Evolutionary conservation across 2,113 vertebrate species (phyloP), one percentile per base, ranked within the genome.

Genomic region (Mixornis gularis): DNA sequence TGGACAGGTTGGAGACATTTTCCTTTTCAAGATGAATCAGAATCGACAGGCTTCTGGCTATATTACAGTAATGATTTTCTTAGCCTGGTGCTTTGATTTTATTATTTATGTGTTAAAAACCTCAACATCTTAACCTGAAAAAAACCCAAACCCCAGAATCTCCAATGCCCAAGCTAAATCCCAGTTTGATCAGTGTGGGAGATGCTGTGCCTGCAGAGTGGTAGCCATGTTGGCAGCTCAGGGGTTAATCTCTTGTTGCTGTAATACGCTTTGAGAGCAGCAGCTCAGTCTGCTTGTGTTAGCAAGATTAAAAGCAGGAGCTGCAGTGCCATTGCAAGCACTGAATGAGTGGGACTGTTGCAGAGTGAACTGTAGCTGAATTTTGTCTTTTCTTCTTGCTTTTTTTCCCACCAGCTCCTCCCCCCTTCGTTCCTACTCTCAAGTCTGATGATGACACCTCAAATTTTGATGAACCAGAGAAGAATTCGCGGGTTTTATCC

Each of bases 381-480:
- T 96, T 96, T 94, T 94, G 83, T 90, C 91, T 92, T 96, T 97
- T 97, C 96, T 97, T 95, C 96, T 94, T 97, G 97, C 97, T 95
- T 82, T 96, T 98, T 97, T 97, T 97, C 93, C 93, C 78, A 96
- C 98, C 98, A 98, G 98, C 98, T 98, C 98, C 98, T 98, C 98
- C 99, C 97, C 94, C 98, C 94, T 99, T 99, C 97, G 97, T 98
- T 97, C 98, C 98, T 97, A 98, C 98, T 94, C 97, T 98, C 97
- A 97, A 97, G 96, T 98, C 98, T 97, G 98, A 99, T 94, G 98
- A 99, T 99, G 99, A 98, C 98, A 98, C 98, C 97, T 98, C 97
- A 96, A 96, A 98, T 98, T 98, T 97, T 97, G 98, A 99, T 98
- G 98, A 99, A 98, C 97, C 98, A 96, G 98, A 98, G 97, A 98